Evolutionary conservation across 1,140 invertebrate species (phyloP).

Genomic region (Zaprionus tsacasi): DNA sequence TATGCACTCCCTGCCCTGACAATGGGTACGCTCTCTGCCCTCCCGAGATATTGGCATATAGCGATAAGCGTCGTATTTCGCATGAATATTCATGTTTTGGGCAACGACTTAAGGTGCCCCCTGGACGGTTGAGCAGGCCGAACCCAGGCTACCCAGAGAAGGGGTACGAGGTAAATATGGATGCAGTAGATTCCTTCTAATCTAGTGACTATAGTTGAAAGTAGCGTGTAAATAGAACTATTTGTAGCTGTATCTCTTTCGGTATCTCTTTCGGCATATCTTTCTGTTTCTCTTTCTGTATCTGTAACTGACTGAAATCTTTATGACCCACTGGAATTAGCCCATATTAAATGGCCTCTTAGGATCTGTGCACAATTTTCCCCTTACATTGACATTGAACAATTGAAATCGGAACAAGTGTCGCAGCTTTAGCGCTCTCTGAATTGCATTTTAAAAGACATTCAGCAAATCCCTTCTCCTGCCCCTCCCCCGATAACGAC

Average conservation of each 20-base stretch:
- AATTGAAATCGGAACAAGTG: constrained; percentile 7
- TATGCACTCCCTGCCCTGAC: constrained; percentile 16
- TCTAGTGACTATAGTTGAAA: constrained; percentile 40
- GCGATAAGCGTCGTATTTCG: constrained; percentile 20
- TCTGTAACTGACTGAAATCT: background rate
- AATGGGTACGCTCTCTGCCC: constrained; percentile 56
- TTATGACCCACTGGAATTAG: constrained; percentile 6
- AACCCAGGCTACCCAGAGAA: background rate
- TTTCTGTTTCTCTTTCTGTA: background rate
- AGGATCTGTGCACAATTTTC: background rate
- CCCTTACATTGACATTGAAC: background rate
- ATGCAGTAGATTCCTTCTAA: constrained; percentile 50
- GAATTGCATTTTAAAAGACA: constrained; percentile 9
- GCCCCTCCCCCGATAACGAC: background rate
- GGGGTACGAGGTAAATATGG: constrained; percentile 44
- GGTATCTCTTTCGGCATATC: constrained; percentile 10
- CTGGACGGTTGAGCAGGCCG: background rate
- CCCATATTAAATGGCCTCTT: constrained; percentile 7
- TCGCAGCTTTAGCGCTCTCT: background rate
- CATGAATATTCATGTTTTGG: constrained; percentile 69
- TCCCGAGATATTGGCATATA: constrained; percentile 55
- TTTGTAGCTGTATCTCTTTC: background rate
- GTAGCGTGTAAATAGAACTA: background rate
- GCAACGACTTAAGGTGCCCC: constrained; percentile 44
- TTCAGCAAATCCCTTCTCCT: background rate